Evolutionary conservation across 2,888 invertebrate genomes (phyloP), one percentile per base, ranked within the genome.

Genomic region (Trilocha varians): DNA sequence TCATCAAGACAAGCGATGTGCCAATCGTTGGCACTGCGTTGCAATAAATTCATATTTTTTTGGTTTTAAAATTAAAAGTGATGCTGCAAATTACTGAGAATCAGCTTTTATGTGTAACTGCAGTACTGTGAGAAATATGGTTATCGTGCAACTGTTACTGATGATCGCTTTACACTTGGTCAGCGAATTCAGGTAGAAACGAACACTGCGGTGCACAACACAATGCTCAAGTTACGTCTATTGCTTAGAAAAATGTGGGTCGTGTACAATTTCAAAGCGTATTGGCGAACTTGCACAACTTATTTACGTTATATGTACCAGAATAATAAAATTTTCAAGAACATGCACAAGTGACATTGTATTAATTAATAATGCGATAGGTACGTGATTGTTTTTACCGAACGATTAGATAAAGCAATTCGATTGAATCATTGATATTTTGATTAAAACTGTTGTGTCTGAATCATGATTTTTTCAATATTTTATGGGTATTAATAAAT

Each of bases 161-260:
- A 25, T 25, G 25, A 5, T 38, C 34, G 35, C 15, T n/a, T 25
- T 34, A 13, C 16, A 16, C 38, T 16, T 39, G 14, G 25, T 35
- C 38, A 38, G 38, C 34, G 41, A 16, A 13, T 32, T 32, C 32
- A 17, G 36, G 35, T 17, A 33, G 15, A 16, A 37, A 25, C 32
- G 39, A 50, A 40, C 42, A 47, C 46, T 55, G 55, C 56, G 52
- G 45, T 42, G 55, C 63, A 68, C 56, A 69, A 62, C 61, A 70
- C 55, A 63, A 61, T 59, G 57, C 63, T 78, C 74, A 66, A 61
- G 69, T 78, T 76, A 76, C 75, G 59, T 61, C 57, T 65, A 67
- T 70, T 62, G 63, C 72, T n/a, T 68, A 70, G 72, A 76, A 78
- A 73, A 76, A 80, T 78, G 78, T 75, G 62, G 72, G 71, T 65